These are phyloP conservation scores for Drosophila kepulauana DNA, from an alignment of 1,140 invertebrate genomes.

Conservation along the genomic window DNA sequence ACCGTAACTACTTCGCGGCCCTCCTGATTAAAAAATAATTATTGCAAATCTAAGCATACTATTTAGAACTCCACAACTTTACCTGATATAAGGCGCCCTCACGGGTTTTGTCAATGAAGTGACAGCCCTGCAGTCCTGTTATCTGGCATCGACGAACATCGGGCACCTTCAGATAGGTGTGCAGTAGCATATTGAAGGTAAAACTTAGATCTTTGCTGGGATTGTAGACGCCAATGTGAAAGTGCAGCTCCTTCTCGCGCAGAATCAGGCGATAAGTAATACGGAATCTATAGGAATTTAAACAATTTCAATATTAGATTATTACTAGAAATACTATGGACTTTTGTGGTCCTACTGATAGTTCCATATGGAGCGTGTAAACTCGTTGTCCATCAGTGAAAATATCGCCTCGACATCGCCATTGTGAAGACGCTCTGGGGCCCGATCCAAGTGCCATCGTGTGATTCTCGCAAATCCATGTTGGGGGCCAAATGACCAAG, in stretches of 20 bases:
- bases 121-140: constrained; percentile 95
- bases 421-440: constrained; percentile 93
- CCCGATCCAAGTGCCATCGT: constrained; percentile 95
- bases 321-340: neutral
- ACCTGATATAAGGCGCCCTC: constrained; percentile 65
- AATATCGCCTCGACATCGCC: constrained; percentile 97
- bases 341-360: constrained; percentile 89
- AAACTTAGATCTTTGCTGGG: constrained; percentile 95
- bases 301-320: too few relatives aligned
- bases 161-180: constrained; percentile 98
- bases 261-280: constrained; percentile 95
- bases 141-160: constrained; percentile 96
- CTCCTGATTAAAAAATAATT: constrained; percentile 85
- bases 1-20: constrained; percentile 95
- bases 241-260: constrained; percentile 95
- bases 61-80: neutral
- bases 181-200: constrained; percentile 96
- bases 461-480: constrained; percentile 97
- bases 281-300: constrained; percentile 88
- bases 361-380: constrained; percentile 97
- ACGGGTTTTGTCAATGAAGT: constrained; percentile 96
- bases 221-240: constrained; percentile 96
- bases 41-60: neutral
- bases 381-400: constrained; percentile 95
- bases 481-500: constrained; percentile 96